Percentiles rank a stretch among this genome's conserved stretches.
These are phyloP conservation scores for Drosophila lacteicornis DNA, from an alignment of 1,140 invertebrate species.

Conservation along the genomic window DNA sequence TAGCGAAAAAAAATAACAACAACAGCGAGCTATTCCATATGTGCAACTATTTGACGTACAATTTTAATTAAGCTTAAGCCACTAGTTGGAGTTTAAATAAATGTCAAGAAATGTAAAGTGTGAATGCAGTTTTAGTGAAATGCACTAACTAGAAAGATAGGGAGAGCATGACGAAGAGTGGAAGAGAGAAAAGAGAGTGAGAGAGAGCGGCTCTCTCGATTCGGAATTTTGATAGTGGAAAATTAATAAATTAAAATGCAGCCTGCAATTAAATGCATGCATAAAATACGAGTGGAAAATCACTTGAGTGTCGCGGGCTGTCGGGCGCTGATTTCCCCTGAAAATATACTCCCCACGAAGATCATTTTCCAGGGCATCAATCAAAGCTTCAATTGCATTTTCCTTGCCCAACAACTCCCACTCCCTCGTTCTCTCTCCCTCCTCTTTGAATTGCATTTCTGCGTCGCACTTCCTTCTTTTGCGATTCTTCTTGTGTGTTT, in stretches of 20 bases:
- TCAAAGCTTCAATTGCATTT: slow-evolving; percentile 48
- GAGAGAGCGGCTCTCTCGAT: slow-evolving; percentile 12
- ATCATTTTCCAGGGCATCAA: slow-evolving; percentile 43
- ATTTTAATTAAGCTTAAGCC: slow-evolving; percentile 30
- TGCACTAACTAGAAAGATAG: slow-evolving; percentile 10
- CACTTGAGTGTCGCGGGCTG: neutral
- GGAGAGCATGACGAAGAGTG: neutral
- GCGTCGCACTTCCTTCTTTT: slow-evolving; percentile 62
- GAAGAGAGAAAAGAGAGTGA: slow-evolving; percentile 3
- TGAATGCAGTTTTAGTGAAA: slow-evolving; percentile 57
- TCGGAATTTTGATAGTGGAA: slow-evolving; percentile 54
- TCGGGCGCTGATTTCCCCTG: slow-evolving; percentile 7
- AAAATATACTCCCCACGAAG: slow-evolving; percentile 25
- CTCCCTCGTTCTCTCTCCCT: slow-evolving; percentile 12
- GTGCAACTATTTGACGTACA: slow-evolving; percentile 62
- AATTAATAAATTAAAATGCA: slow-evolving; percentile 58
- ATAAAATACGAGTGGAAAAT: slow-evolving; percentile 20
- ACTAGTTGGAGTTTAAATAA: slow-evolving; percentile 9
- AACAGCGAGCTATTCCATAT: slow-evolving; percentile 60
- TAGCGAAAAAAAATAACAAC: slow-evolving; percentile 23
- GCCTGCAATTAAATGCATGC: slow-evolving; percentile 51
- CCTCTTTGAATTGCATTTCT: slow-evolving; percentile 51
- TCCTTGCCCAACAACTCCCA: slow-evolving; percentile 7
- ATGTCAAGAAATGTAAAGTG: slow-evolving; percentile 1
- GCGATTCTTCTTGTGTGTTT: slow-evolving; percentile 34